A percentile compares a stretch with the other conserved stretches of the same genome.
phyloP scores from a whole-genome alignment of 2,113 vertebrate genomes.

The Mus pahari region DNA sequence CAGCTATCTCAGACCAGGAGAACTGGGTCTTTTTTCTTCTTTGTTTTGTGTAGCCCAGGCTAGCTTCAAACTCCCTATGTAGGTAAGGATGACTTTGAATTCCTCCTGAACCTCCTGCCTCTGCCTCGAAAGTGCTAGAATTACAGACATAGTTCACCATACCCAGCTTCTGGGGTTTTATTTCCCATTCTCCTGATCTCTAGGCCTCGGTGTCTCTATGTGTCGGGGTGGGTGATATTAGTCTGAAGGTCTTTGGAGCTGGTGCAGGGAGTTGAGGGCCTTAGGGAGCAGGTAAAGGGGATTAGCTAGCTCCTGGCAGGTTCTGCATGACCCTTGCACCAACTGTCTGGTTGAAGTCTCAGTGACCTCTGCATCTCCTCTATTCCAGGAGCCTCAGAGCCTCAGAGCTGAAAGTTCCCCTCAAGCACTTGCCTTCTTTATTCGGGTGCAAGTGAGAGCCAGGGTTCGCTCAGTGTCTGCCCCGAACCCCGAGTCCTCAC shows the following conservation, averaged over 20 bases:
- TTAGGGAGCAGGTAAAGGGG: not conserved
- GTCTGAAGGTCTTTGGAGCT: constrained; percentile 22
- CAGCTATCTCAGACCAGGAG: not conserved
- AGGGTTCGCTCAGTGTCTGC: not conserved
- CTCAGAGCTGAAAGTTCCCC: not conserved
- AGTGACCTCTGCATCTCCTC: not conserved
- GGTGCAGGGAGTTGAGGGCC: not conserved
- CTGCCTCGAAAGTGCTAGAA: not conserved
- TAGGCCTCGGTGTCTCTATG: not conserved
- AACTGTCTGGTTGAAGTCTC: not conserved
- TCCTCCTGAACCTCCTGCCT: not conserved
- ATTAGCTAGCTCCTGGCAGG: not conserved
- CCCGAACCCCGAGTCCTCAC: not conserved
- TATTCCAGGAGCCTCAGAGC: not conserved
- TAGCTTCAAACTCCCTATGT: not conserved
- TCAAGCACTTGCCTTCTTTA: not conserved
- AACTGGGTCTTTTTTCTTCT: not conserved
- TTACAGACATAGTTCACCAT: too few species aligned
- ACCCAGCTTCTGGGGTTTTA: not conserved
- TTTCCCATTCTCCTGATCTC: not conserved
- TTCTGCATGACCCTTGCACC: not conserved
- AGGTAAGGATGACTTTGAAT: not conserved
- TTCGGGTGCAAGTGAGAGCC: not conserved
- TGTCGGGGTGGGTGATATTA: not conserved
- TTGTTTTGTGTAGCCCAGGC: not conserved